Base-by-base conservation (phyloP, 2,888 invertebrate genomes). In the Mythimna vitellina region DNA sequence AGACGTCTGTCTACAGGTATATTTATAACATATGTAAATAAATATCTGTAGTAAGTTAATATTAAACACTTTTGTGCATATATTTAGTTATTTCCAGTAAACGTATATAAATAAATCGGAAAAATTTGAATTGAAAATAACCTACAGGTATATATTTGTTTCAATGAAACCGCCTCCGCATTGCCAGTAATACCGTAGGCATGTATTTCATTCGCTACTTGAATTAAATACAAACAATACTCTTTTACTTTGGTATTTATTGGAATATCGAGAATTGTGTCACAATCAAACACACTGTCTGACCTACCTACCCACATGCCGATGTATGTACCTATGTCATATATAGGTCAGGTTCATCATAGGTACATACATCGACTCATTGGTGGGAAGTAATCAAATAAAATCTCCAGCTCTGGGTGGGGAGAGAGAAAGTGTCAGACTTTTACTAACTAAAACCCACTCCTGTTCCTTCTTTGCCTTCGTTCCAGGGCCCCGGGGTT, bases 201-300 rank as follows among this genome's bases (percentile, higher is more conserved):
- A 63, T 73, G 74, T 38, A 57, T 56, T 49, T 32, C 57, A n/a
- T 65, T 58, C 12, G 32, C 25, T 51, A 12, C 22, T 58, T 42
- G 32, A 75, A 75, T 73, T 12, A 65, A 58, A 73, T 46, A 46
- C 66, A 65, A 65, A 65, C 57, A 65, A 75, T 60, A 75, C n/a
- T 58, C 7, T 42, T 64, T 25, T 25, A 20, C n/a, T 51, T 17
- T 22, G 3, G 12, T n/a, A 56, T 32, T 46, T 53, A 73, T 25
- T 58, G 49, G 8, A 53, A 51, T 75, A 42, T 57, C 32, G 22
- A 57, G n/a, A 65, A 51, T 57, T 12, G 64, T 22, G 14, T 35
- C 49, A 57, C 51, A 42, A 25, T 25, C 20, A 64, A 75, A 65
- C 46, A 54, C 32, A 20, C 22, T 42, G n/a, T 65, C 32, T 58